phyloP scores from a whole-genome alignment of 2,797 vertebrate species.

The Xyrichtys novacula region DNA sequence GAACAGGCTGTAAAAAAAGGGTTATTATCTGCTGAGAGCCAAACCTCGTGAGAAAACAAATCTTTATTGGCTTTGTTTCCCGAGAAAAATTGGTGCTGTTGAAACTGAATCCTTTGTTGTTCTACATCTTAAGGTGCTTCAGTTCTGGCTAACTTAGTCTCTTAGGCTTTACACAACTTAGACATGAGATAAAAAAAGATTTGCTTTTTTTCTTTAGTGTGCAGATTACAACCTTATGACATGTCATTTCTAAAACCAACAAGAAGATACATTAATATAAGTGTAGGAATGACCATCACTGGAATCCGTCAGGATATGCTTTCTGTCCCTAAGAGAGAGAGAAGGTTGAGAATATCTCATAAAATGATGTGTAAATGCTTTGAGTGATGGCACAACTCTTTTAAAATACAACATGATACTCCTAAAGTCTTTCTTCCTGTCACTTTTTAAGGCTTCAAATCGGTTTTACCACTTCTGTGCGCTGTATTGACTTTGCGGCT shows the following conservation, averaged over 20 bases:
- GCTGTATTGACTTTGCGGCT: conserved; percentile 26
- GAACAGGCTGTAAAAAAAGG: not conserved
- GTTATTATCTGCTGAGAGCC: conserved; percentile 1
- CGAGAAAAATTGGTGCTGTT: conserved; percentile 3
- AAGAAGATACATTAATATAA: not conserved
- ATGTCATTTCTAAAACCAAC: not conserved
- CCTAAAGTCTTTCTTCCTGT: not conserved
- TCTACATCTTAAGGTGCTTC: not conserved
- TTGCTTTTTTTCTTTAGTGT: conserved; percentile 1
- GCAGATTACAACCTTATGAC: not conserved
- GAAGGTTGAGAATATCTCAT: not conserved
- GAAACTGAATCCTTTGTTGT: conserved; percentile 1
- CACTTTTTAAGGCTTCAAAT: conserved; percentile 4
- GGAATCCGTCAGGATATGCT: not conserved
- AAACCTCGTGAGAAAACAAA: not conserved
- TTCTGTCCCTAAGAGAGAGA: not conserved
- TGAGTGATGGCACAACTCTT: no score
- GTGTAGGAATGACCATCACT: not conserved
- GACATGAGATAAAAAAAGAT: conserved; percentile 7
- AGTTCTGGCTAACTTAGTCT: not conserved
- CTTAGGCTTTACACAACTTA: not conserved
- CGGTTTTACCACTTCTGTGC: conserved; percentile 7
- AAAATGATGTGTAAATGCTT: not conserved
- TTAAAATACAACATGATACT: not conserved
- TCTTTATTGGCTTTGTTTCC: conserved; percentile 14